Evolutionary conservation across 2,113 vertebrate species (phyloP), one percentile per base, ranked within the genome.

Genomic region (Proteles cristata): DNA sequence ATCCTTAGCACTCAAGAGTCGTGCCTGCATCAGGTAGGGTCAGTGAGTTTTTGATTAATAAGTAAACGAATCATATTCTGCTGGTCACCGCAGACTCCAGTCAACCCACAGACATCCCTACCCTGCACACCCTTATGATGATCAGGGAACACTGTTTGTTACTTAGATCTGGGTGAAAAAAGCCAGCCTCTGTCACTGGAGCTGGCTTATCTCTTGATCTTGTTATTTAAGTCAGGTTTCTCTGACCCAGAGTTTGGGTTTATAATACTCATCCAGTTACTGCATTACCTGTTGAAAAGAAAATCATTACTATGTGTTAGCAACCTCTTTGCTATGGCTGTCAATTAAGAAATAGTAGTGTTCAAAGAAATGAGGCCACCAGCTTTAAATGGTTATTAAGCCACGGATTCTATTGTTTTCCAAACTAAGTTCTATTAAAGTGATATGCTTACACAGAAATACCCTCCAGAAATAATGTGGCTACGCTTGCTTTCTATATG

Each of bases 121-220:
- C 14, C 17, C 19, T 14, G 0, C 10, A 10, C 1, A 7, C 23
- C 17, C 33, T 4, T 23, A 5, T 9, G 33, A 6, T 4, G 33
- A 53, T 7, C 61, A 55, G 19, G 16, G 33, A 68, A n/a, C 31
- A 31, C 7, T 1, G 14, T 39, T 3, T n/a, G 31, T 1, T 61
- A 7, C 16, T 11, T 4, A n/a, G 28, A 7, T n/a, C 19, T 50
- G 17, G n/a, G 23, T 73, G 7, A n/a, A 15, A n/a, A 33, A 31
- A 31, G 14, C 17, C 5, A 8, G n/a, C 5, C 8, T 1, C 0
- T 5, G 39, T 81, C 16, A 53, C 17, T 14, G 9, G 12, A 31
- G 17, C n/a, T 19, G 21, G 6, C 11, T 71, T 58, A 26, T 43
- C 4, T 17, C 63, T 50, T 48, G 15, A 15, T 48, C 48, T 90